Evolutionary conservation across 2,888 invertebrate genomes (phyloP).

Genomic region (Cheilosia variabilis): DNA sequence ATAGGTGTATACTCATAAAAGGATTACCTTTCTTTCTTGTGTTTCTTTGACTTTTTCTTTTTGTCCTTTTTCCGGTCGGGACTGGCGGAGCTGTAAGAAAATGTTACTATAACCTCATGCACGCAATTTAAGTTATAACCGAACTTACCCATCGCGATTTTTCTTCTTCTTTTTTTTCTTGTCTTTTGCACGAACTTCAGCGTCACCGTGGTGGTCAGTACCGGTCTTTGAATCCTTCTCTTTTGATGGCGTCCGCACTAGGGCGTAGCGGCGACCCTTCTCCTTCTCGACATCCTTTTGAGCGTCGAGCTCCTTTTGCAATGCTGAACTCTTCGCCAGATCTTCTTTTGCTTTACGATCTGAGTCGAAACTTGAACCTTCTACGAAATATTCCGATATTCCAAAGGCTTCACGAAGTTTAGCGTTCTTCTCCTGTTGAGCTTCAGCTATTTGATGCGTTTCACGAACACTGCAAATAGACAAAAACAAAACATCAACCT

Average conservation of each 20-base stretch:
- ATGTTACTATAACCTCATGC: background rate
- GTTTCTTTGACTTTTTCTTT: constrained; percentile 91
- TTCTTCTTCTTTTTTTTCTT: constrained; percentile 89
- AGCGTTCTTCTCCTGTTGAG: constrained; percentile 97
- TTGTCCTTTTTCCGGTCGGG: constrained; percentile 90
- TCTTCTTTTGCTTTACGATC: constrained; percentile 86
- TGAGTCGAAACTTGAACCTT: constrained; percentile 95
- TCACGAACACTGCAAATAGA: constrained; percentile 90
- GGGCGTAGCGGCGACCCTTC: constrained; percentile 86
- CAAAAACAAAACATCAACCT: constrained; percentile 29
- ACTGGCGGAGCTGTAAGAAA: constrained; percentile 86
- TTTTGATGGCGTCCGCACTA: constrained; percentile 90
- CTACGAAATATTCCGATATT: constrained; percentile 96
- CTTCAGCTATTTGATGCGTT: constrained; percentile 97
- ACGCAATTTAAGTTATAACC: background rate
- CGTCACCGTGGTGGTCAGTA: constrained; percentile 80
- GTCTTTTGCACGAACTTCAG: constrained; percentile 82
- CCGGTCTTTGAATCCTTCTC: constrained; percentile 82
- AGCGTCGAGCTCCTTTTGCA: constrained; percentile 84
- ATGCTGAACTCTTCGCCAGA: constrained; percentile 83
- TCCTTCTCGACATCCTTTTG: constrained; percentile 83
- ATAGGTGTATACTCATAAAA: background rate
- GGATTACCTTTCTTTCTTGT: constrained; percentile 89
- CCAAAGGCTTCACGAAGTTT: constrained; percentile 97
- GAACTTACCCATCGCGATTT: constrained; percentile 87